Conservation (phyloP, 2,797 vertebrate genomes). For the Tragelaphus oryx region DNA sequence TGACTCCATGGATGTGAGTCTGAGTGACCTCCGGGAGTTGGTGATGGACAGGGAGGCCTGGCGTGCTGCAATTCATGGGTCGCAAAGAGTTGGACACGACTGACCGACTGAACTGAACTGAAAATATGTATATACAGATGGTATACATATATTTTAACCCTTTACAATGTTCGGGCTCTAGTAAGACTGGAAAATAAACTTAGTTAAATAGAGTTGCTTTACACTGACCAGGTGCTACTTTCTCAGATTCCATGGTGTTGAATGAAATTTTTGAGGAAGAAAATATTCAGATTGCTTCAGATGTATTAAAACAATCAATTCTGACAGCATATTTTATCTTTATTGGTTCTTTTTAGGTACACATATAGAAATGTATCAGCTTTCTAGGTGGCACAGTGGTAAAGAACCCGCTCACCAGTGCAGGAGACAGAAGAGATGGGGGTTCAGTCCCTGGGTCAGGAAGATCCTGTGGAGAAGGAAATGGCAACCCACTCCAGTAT, state of each 20-base stretch:
- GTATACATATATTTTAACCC: neutral
- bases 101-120: no score
- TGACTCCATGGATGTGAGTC: no score
- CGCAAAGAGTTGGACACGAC: no score
- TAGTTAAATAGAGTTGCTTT: neutral
- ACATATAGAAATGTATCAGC: neutral
- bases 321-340: neutral
- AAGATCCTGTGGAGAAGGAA: neutral
- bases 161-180: neutral
- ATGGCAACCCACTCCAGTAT: neutral
- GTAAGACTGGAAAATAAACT: constrained; percentile 6
- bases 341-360: neutral
- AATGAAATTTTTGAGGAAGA: constrained; percentile 8
- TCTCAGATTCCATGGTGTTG: neutral
- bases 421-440: neutral
- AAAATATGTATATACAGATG: neutral
- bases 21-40: no score
- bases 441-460: neutral
- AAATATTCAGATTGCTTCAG: neutral
- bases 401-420: neutral
- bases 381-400: neutral
- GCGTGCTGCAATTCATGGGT: no score
- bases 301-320: neutral
- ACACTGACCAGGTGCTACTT: neutral
- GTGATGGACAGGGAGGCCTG: no score